Evolutionary conservation across 2,113 vertebrate species (phyloP).

Genomic region (Cisticola juncidis): DNA sequence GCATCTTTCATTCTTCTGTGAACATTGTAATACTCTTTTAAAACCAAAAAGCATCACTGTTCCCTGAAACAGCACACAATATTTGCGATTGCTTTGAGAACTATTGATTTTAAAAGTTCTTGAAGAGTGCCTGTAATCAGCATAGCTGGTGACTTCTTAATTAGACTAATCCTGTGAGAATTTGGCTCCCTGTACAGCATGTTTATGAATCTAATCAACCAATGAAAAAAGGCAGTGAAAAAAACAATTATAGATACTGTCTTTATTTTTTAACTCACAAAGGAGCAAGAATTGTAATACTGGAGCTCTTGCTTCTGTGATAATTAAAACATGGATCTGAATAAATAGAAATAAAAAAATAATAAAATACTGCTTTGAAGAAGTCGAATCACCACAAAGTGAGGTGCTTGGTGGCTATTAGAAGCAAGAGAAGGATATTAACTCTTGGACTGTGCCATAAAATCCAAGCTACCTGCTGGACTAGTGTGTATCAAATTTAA

Average conservation of each 20-base stretch:
- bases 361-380: not conserved
- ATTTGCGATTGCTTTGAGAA: not conserved
- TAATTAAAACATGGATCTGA: constrained; percentile 34
- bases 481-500: not conserved
- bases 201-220: constrained; percentile 48
- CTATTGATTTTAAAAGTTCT: constrained; percentile 43
- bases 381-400: not conserved
- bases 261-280: constrained; percentile 12
- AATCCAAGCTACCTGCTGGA: not conserved
- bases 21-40: not conserved
- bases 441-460: not conserved
- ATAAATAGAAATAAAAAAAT: not conserved
- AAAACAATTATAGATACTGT: constrained; percentile 6
- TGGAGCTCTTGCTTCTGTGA: not conserved
- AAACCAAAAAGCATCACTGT: not conserved
- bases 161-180: constrained; percentile 30
- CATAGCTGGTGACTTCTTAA: constrained; percentile 41
- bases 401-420: not conserved
- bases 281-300: not conserved
- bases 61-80: not conserved
- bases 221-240: not conserved
- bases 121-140: constrained; percentile 36
- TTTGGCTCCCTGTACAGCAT: not conserved
- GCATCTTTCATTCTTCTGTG: not conserved
- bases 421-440: not conserved